Evolutionary conservation across 2,113 vertebrate genomes (phyloP), one percentile per base, ranked within the genome.

Genomic region (Peucedramus taeniatus): DNA sequence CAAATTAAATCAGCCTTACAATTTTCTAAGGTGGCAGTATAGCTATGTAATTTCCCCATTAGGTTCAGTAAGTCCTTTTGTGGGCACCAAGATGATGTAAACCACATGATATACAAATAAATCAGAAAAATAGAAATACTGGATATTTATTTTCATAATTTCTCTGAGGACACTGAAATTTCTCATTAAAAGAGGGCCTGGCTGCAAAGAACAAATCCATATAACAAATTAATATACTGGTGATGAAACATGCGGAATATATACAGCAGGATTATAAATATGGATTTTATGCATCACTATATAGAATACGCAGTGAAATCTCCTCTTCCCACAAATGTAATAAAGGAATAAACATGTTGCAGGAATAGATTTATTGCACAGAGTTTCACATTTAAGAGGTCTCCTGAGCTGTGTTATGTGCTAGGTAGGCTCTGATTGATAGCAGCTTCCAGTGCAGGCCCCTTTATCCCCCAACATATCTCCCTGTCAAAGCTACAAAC

Each of bases 271-370:
- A 83, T 66, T 68, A 86, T 94, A 93, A 93, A 90, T 89, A 77
- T 12, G 31, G 40, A 80, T 95, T 86, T 90, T 91, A 87, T 83
- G 72, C 59, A 91, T 79, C 57, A 17, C 63, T 65, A 1, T 68
- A 57, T 51, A 77, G 60, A 81, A 75, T n/a, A 71, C 8, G 35
- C 66, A 92, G 86, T 33, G 65, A 91, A 89, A 87, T 57, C 40
- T 89, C 74, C 59, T 33, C 83, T 95, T 75, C 64, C 40, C 24
- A 79, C 71, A 78, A 96, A 63, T 14, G 37, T 83, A 93, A 93
- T 83, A 91, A 87, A 89, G 57, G 71, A 94, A 95, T 91, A 79
- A 95, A 94, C 53, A 86, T 65, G 66, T 54, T 91, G 78, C 49
- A 81, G 69, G 57, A 88, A 63, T 27, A 51, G 87, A 97, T 93